Conservation (phyloP, 2,113 vertebrate genomes). For the Electrona antarctica region DNA sequence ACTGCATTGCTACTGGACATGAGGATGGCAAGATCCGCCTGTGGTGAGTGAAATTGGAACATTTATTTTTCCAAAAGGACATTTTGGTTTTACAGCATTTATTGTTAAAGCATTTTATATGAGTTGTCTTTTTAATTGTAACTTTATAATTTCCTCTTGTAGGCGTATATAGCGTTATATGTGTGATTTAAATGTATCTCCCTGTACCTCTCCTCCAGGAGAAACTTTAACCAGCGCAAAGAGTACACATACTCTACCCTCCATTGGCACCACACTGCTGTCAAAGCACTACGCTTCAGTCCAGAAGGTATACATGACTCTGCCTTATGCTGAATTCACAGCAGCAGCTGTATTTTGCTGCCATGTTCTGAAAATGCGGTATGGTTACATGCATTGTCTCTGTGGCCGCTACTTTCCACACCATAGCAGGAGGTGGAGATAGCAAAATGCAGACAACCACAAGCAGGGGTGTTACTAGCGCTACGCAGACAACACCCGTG, state of each 20-base stretch:
- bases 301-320: slow-evolving; percentile 80
- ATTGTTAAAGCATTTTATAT: neutral
- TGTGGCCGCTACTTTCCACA: no score
- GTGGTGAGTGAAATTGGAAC: slow-evolving; percentile 79
- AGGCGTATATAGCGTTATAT: neutral
- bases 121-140: neutral
- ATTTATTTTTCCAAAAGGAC: neutral
- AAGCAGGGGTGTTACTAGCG: no score
- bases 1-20: slow-evolving; percentile 94
- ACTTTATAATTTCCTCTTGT: no score
- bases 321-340: no score
- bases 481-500: no score
- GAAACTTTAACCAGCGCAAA: slow-evolving; percentile 87
- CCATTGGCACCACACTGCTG: slow-evolving; percentile 90
- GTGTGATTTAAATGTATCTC: neutral
- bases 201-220: slow-evolving; percentile 76
- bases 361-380: no score
- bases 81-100: neutral
- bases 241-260: slow-evolving; percentile 88
- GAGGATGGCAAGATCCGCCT: slow-evolving; percentile 92
- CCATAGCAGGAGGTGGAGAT: no score
- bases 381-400: no score
- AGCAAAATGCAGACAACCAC: no score
- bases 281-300: slow-evolving; percentile 88
- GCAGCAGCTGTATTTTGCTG: no score